Percentiles rank a stretch among this genome's conserved stretches.
Evolutionary conservation across 2,797 vertebrate genomes (phyloP).

Genomic region (Rallus crepitans): DNA sequence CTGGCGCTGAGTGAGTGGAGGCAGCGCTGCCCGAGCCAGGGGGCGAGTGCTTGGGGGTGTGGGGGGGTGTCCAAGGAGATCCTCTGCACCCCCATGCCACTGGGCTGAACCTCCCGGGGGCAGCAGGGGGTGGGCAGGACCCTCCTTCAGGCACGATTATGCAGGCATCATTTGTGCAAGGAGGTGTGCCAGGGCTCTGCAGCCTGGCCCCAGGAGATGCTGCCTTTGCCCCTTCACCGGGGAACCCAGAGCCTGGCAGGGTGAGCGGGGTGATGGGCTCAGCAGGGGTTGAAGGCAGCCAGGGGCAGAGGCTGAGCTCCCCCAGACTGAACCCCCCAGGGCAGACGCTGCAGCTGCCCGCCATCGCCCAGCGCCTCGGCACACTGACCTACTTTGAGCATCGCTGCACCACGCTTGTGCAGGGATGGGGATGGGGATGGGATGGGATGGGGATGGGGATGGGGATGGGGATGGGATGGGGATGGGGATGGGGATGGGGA

Average conservation of each 20-base stretch:
- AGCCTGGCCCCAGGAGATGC: rapidly evolving
- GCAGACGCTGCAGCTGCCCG: rapidly evolving
- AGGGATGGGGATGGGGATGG: rapidly evolving
- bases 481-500: not conserved
- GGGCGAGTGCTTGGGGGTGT: rapidly evolving
- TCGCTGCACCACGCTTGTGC: rapidly evolving
- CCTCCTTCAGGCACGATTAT: rapidly evolving
- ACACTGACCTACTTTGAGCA: conserved; percentile 44
- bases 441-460: too few relatives aligned
- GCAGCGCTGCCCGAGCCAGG: not conserved
- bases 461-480: too few relatives aligned
- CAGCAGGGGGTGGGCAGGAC: rapidly evolving
- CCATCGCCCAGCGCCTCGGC: not conserved
- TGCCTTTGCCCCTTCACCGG: rapidly evolving
- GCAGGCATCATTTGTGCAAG: not conserved
- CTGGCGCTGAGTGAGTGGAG: not conserved
- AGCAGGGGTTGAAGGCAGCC: rapidly evolving
- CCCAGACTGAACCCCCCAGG: rapidly evolving
- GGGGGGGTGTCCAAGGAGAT: not conserved
- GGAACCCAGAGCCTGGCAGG: rapidly evolving
- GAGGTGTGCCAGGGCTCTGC: not conserved
- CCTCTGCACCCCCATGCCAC: not conserved
- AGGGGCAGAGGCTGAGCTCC: not conserved
- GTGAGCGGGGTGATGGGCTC: rapidly evolving
- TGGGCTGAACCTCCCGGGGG: not conserved